Conservation (phyloP, 2,888 invertebrate species). For the Pandemis cinnamomeana region DNA sequence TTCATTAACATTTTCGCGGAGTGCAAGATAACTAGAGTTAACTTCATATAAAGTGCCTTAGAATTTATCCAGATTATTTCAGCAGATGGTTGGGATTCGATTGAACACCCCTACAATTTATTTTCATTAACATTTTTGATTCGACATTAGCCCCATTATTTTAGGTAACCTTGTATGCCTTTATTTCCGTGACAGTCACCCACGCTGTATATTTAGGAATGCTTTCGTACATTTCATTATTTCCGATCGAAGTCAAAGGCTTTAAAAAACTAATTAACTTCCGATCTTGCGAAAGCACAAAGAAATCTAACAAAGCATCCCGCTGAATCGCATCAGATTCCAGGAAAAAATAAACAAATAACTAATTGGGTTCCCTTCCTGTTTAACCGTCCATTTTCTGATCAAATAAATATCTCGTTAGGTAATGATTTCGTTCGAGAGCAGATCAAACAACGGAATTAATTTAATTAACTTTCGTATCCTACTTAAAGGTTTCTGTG, state of each 20-base stretch:
- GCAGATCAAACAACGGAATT: slow-evolving; percentile 45
- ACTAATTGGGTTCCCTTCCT: slow-evolving; percentile 27
- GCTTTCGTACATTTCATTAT: no score
- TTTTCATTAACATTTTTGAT: no score
- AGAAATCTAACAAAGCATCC: slow-evolving; percentile 14
- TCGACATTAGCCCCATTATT: no score
- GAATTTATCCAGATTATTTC: no score
- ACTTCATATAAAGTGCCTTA: no score
- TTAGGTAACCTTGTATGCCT: no score
- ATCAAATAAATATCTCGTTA: slow-evolving; percentile 39
- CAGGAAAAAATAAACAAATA: slow-evolving; percentile 27
- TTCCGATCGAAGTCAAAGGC: not conserved
- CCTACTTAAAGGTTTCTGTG: slow-evolving; percentile 43
- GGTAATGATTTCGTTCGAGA: slow-evolving; percentile 29
- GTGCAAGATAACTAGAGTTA: no score
- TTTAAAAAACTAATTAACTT: slow-evolving; percentile 19
- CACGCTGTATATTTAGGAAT: no score
- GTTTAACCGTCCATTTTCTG: slow-evolving; percentile 29
- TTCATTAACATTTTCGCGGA: no score
- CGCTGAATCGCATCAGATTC: slow-evolving; percentile 16
- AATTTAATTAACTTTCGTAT: slow-evolving; percentile 58
- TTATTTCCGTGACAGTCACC: no score
- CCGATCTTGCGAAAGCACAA: slow-evolving; percentile 8
- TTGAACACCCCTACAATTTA: no score
- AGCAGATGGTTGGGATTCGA: no score